Evolutionary conservation across 2,888 invertebrate genomes (phyloP).

Genomic region (Eustalomyia histrio): DNA sequence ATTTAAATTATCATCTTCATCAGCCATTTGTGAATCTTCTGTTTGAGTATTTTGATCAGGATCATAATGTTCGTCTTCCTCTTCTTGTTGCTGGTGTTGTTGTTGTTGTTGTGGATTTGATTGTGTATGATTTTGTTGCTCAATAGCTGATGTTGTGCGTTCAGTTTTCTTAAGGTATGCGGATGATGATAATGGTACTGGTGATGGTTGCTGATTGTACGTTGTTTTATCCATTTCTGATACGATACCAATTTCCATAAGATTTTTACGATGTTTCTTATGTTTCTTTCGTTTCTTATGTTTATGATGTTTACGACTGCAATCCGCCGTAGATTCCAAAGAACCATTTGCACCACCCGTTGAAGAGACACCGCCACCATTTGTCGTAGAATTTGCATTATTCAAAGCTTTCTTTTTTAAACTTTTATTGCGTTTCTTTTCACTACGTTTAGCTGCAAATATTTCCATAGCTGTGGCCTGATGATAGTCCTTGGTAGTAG

Average conservation of each 20-base stretch:
- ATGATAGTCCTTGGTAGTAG: conserved; percentile 50
- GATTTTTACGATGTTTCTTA: conserved; percentile 82
- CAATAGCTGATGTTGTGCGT: conserved; percentile 44
- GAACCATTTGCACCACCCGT: conserved; percentile 39
- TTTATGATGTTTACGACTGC: conserved; percentile 84
- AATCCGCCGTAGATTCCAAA: conserved; percentile 65
- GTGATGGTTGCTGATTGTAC: too few species aligned
- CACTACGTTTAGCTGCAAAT: conserved; percentile 76
- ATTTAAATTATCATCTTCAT: conserved; percentile 40
- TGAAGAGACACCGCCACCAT: conserved; percentile 30
- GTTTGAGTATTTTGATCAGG: conserved; percentile 53
- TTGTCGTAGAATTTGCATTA: not conserved
- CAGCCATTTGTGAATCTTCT: conserved; percentile 56
- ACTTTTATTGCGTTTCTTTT: conserved; percentile 76
- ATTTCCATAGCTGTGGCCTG: conserved; percentile 69
- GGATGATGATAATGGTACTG: conserved; percentile 38
- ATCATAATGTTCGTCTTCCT: conserved; percentile 36
- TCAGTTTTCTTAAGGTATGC: conserved; percentile 54
- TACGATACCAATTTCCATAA: conserved; percentile 72
- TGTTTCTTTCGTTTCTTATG: conserved; percentile 91
- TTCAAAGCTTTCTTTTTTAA: conserved; percentile 71
- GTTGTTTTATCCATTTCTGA: conserved; percentile 45
- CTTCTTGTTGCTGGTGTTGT: conserved; percentile 23
- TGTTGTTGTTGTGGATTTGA: conserved; percentile 13
- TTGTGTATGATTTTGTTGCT: conserved; percentile 23